Evolutionary conservation across 2,797 vertebrate species (phyloP).

Genomic region (Nothura maculosa): DNA sequence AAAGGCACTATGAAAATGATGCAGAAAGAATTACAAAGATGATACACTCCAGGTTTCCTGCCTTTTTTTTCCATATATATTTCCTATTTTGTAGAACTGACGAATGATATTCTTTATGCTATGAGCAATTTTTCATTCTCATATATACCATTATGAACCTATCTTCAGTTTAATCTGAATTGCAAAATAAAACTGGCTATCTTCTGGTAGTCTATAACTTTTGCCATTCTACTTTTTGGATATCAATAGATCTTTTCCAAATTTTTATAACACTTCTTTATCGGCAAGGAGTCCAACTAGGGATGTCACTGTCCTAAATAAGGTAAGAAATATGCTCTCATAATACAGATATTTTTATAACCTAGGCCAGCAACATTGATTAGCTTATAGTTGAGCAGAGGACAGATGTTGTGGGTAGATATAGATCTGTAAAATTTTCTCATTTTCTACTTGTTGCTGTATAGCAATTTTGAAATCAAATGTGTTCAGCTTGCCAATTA

Average conservation of each 20-base stretch:
- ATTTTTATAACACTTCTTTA: neutral
- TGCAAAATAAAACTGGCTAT: neutral
- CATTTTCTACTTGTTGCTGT: neutral
- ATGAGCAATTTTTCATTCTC: neutral
- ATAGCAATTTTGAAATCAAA: neutral
- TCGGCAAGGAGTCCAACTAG: neutral
- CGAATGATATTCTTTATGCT: neutral
- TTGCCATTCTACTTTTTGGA: neutral
- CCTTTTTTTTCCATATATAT: neutral
- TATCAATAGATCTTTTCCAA: neutral
- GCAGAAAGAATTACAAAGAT: neutral
- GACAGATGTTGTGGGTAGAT: neutral
- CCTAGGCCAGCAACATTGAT: neutral
- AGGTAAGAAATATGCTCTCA: neutral
- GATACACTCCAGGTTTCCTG: neutral
- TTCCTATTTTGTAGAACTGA: neutral
- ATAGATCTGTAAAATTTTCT: neutral
- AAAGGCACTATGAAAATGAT: neutral
- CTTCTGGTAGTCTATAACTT: neutral
- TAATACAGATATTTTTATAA: neutral
- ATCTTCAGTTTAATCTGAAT: conserved; percentile 3
- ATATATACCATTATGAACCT: neutral
- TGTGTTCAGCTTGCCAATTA: neutral
- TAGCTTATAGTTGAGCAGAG: neutral
- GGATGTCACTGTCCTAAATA: neutral